phyloP scores from a whole-genome alignment of 2,888 invertebrate species.

The Oscheius myriophilus region DNA sequence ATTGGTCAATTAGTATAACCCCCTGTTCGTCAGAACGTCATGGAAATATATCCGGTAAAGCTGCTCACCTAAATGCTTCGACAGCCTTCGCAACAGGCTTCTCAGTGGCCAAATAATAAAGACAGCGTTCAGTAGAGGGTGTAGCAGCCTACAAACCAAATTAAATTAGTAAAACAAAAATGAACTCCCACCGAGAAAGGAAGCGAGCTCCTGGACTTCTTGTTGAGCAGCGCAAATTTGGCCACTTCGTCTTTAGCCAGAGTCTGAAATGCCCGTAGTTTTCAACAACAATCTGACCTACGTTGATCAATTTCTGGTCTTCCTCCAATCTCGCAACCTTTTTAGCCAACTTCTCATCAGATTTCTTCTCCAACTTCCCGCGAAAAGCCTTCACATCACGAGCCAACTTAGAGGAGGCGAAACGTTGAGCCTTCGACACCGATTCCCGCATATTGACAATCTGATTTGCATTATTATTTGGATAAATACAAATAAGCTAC shows the following conservation, averaged over 20 bases:
- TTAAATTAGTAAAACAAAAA: neutral
- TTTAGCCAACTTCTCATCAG: neutral
- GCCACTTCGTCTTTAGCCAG: slow-evolving; percentile 10
- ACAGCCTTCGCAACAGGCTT: slow-evolving; percentile 14
- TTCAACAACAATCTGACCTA: neutral
- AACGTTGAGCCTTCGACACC: slow-evolving; percentile 10
- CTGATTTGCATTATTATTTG: neutral
- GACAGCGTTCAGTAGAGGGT: slow-evolving; percentile 6
- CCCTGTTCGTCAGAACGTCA: no score
- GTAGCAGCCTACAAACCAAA: neutral
- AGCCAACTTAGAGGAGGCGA: neutral
- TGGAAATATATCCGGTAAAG: no score
- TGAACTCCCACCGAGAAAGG: neutral
- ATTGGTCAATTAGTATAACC: no score
- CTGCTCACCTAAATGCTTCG: slow-evolving; percentile 4
- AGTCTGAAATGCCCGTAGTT: neutral
- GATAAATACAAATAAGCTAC: slow-evolving; percentile 1
- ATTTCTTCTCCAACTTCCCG: slow-evolving; percentile 4
- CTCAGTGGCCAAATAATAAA: slow-evolving; percentile 11
- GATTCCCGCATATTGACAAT: slow-evolving; percentile 13
- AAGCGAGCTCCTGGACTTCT: neutral
- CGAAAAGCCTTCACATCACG: neutral
- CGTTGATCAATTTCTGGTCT: slow-evolving; percentile 4
- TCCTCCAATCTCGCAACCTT: neutral
- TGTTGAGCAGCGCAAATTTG: slow-evolving; percentile 17